A percentile compares a stretch with the other conserved stretches of the same genome.
These are phyloP conservation scores for Odontocolon sp. DNA, from an alignment of 2,888 invertebrate species.

Conservation along the genomic window DNA sequence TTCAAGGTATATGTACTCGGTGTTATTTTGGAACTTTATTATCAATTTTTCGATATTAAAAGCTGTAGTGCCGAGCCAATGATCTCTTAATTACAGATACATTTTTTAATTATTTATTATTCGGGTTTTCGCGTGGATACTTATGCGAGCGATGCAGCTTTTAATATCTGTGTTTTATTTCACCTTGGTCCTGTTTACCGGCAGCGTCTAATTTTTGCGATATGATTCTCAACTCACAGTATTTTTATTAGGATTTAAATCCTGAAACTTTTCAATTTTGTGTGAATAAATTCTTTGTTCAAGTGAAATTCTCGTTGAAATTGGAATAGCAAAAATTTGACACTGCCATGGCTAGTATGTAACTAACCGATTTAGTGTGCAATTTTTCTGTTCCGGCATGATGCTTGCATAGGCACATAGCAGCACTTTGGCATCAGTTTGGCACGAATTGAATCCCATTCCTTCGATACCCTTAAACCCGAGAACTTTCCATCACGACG, in stretches of 20 bases:
- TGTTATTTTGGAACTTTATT: constrained; percentile 30
- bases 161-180: constrained; percentile 57
- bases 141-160: no score
- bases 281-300: no score
- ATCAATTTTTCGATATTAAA: constrained; percentile 46
- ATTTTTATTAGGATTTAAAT: neutral
- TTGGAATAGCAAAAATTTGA: constrained; percentile 66
- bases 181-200: constrained; percentile 46
- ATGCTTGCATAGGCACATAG: constrained; percentile 79
- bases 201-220: constrained; percentile 72
- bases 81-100: neutral
- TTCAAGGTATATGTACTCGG: constrained; percentile 65
- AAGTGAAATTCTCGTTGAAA: no score
- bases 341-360: constrained; percentile 67
- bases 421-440: constrained; percentile 78
- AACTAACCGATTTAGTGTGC: constrained; percentile 78
- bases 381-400: constrained; percentile 80
- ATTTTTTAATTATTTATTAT: neutral
- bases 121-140: no score
- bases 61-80: constrained; percentile 38
- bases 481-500: constrained; percentile 52
- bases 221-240: neutral
- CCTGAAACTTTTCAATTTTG: no score
- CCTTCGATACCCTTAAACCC: constrained; percentile 43
- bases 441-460: constrained; percentile 72